These are phyloP conservation scores for Ardeotis arabs DNA, from an alignment of 2,113 vertebrate genomes.

Conservation along the genomic window DNA sequence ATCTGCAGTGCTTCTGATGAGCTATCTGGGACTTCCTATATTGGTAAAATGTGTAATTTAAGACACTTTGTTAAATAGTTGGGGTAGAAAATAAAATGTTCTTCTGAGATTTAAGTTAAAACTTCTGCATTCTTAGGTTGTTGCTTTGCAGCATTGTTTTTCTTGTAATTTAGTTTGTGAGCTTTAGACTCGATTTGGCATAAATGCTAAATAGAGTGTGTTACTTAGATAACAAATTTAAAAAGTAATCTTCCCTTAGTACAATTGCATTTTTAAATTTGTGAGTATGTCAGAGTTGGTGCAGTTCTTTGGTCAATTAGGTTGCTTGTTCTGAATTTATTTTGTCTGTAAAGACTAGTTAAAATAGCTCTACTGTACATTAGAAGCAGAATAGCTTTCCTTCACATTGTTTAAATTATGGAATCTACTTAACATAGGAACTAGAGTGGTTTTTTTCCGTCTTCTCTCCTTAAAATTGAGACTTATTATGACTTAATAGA, in stretches of 20 bases:
- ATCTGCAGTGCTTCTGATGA: background rate
- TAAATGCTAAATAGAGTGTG: background rate
- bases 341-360: background rate
- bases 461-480: background rate
- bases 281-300: background rate
- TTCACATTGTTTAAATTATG: background rate
- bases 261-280: background rate
- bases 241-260: background rate
- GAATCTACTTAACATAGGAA: background rate
- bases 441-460: fast-evolving
- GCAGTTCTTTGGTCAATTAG: background rate
- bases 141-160: background rate
- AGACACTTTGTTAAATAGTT: background rate
- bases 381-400: background rate
- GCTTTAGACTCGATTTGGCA: background rate
- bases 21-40: background rate
- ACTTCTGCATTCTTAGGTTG: background rate
- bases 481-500: background rate
- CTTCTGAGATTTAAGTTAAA: background rate
- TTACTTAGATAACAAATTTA: background rate
- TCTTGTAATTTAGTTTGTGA: background rate
- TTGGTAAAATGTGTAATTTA: background rate
- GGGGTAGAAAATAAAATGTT: background rate
- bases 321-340: background rate
- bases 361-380: background rate